Conservation (phyloP, 2,888 invertebrate genomes). For the Melieria crassipennis region DNA sequence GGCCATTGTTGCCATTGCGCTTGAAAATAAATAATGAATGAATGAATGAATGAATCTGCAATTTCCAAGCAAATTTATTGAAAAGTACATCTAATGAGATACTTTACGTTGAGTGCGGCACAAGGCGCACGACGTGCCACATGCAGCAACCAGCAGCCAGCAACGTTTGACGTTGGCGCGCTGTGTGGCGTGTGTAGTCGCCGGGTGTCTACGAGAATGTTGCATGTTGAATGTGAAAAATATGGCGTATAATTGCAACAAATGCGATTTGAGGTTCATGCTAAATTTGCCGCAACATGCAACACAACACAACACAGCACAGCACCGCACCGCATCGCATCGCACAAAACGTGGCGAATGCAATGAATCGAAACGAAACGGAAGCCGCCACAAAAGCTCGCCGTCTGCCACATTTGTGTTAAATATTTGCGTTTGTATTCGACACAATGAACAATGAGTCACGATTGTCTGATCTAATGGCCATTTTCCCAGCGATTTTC, state of each 20-base stretch:
- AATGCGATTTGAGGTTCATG: constrained; percentile 18
- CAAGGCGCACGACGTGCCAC: constrained; percentile 1
- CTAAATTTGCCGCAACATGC: not conserved
- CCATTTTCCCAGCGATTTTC: no score
- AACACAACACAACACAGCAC: not conserved
- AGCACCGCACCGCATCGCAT: not conserved
- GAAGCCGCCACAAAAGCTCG: constrained; percentile 5
- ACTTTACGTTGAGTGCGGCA: constrained; percentile 18
- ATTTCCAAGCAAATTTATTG: constrained; percentile 49
- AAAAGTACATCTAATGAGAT: constrained; percentile 52
- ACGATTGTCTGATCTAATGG: no score
- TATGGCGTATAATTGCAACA: constrained; percentile 29
- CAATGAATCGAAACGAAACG: not conserved
- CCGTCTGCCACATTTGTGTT: no score
- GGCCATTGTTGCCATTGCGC: not conserved
- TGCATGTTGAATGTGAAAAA: constrained; percentile 15
- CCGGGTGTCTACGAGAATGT: not conserved
- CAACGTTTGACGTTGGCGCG: not conserved
- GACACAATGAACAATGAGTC: no score
- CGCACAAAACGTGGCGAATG: not conserved
- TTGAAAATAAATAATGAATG: constrained; percentile 24
- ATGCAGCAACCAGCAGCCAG: constrained; percentile 6
- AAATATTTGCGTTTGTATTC: no score
- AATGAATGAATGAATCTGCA: constrained; percentile 48
- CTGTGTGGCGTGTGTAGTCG: constrained; percentile 9